These are phyloP conservation scores for Centropyge bicolor DNA, from an alignment of 2,797 vertebrate species.

Conservation along the genomic window DNA sequence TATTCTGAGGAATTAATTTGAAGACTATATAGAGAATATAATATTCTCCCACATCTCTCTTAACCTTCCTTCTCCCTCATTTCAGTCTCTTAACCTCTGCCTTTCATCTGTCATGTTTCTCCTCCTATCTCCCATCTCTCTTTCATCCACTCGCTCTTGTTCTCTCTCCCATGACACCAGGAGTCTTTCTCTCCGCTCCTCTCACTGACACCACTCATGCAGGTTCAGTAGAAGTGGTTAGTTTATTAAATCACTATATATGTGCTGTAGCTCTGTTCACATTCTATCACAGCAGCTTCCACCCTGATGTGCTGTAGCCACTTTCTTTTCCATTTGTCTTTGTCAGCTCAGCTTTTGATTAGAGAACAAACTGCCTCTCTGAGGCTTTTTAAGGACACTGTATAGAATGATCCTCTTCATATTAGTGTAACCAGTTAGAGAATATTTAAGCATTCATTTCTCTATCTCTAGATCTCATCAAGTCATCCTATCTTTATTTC, in stretches of 20 bases:
- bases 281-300: constrained; percentile 30
- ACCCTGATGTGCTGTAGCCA: constrained; percentile 23
- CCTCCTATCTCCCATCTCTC: background rate
- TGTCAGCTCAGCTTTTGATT: constrained; percentile 57
- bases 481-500: background rate
- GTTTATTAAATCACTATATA: constrained; percentile 41
- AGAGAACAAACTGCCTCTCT: constrained; percentile 56
- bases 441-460: constrained; percentile 1
- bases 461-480: background rate
- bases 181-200: background rate
- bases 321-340: constrained; percentile 42
- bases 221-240: constrained; percentile 11
- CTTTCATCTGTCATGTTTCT: constrained; percentile 23
- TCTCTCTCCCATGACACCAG: constrained; percentile 18
- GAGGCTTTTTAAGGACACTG: constrained; percentile 1
- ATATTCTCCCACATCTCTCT: background rate
- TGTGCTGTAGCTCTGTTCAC: constrained; percentile 3
- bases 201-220: background rate
- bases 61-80: constrained; percentile 29
- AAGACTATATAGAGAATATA: background rate
- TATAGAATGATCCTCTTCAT: constrained; percentile 16
- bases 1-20: constrained; percentile 29
- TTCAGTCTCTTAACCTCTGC: constrained; percentile 35
- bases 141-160: constrained; percentile 8
- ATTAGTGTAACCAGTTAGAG: background rate